phyloP scores from a whole-genome alignment of 2,113 vertebrate genomes.

The Corythornis cristatus region DNA sequence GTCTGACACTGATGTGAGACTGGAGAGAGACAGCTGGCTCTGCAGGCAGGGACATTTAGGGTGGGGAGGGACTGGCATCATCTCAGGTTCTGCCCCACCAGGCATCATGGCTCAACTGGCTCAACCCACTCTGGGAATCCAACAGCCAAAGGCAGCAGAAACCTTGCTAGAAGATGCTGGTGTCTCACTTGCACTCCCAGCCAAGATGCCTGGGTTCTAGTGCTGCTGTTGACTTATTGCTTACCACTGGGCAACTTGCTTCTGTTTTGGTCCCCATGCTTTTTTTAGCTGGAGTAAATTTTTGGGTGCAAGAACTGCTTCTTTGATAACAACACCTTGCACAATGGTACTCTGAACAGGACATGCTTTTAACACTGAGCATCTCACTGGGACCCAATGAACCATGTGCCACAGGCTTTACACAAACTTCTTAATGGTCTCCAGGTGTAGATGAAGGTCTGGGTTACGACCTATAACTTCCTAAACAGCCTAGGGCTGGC shows the following conservation, averaged over 20 bases:
- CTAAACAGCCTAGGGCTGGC: background rate
- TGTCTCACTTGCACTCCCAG: background rate
- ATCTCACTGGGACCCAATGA: background rate
- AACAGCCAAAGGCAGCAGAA: conserved; percentile 44
- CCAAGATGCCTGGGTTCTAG: background rate
- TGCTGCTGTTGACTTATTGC: background rate
- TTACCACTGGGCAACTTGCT: background rate
- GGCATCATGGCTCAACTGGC: background rate
- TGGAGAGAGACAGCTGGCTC: conserved; percentile 22
- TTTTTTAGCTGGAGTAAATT: background rate
- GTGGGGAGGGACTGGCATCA: background rate
- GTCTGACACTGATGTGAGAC: background rate
- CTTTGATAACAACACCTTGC: background rate
- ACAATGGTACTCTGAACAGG: background rate
- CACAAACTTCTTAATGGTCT: background rate
- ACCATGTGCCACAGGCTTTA: background rate
- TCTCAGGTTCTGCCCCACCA: conserved; percentile 18
- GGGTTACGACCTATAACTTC: conserved; percentile 15
- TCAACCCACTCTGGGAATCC: background rate
- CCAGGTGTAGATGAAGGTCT: conserved; percentile 27
- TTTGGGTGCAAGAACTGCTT: background rate
- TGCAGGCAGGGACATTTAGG: background rate
- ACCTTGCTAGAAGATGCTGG: background rate
- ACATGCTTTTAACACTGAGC: background rate
- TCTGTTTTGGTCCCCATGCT: background rate